Evolutionary conservation across 1,140 invertebrate species (phyloP).

Genomic region (Dryas iulia): DNA sequence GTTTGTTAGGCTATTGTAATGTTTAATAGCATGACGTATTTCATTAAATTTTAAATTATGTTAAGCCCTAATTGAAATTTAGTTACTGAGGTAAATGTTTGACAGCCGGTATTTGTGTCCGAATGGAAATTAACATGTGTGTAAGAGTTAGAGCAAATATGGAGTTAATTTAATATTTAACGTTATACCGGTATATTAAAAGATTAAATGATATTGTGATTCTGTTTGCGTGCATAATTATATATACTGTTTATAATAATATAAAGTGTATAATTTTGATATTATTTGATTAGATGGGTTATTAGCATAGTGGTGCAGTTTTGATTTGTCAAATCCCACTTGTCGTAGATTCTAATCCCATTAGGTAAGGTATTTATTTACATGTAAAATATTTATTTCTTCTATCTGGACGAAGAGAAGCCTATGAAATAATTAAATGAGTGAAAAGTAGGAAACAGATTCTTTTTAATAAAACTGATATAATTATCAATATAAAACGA

Average conservation of each 20-base stretch:
- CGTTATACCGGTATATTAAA: neutral
- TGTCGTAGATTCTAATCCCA: no score
- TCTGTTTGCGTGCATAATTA: neutral
- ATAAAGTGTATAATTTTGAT: neutral
- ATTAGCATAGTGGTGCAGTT: no score
- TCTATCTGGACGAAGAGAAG: no score
- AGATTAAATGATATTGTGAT: neutral
- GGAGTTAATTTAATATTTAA: neutral
- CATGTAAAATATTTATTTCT: no score
- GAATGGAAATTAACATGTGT: conserved; percentile 8
- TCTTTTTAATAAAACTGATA: no score
- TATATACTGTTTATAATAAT: neutral
- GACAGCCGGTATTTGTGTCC: conserved; percentile 3
- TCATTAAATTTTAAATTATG: conserved; percentile 25
- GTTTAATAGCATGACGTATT: conserved; percentile 22
- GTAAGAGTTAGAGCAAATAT: conserved; percentile 7
- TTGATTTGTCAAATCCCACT: no score
- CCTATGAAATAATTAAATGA: no score
- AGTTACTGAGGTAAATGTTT: conserved; percentile 15
- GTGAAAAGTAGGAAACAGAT: no score
- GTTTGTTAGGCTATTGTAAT: conserved; percentile 14
- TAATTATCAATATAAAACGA: no score
- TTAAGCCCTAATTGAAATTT: conserved; percentile 21
- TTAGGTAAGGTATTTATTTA: no score
- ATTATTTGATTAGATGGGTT: no score